A percentile compares a stretch with the other conserved stretches of the same genome.
Conservation (phyloP, 2,797 vertebrate species). For the Gallinago nigripennis region DNA sequence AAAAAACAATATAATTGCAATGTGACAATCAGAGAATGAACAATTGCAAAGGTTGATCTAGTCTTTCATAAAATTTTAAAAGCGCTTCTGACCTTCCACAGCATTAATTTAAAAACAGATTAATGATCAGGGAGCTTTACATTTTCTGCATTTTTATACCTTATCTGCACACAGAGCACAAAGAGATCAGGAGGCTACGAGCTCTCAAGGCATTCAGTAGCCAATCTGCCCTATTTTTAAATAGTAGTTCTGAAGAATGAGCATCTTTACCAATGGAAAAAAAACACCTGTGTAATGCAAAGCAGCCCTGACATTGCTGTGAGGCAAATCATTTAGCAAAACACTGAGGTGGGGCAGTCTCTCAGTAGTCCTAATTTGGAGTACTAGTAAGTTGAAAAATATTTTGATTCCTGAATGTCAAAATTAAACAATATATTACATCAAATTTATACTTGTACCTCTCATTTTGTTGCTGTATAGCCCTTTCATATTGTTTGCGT, state of each 20-base stretch:
- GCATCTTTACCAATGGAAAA: not conserved
- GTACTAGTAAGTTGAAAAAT: not conserved
- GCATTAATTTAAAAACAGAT: not conserved
- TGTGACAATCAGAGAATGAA: not conserved
- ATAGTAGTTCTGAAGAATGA: not conserved
- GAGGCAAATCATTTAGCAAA: rapidly evolving
- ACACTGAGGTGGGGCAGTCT: not conserved
- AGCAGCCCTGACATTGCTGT: not conserved
- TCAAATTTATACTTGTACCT: conserved; percentile 72
- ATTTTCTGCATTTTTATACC: not conserved
- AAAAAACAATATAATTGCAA: not conserved
- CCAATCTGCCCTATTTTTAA: not conserved
- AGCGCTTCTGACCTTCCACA: not conserved
- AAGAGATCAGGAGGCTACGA: not conserved
- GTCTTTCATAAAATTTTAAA: not conserved
- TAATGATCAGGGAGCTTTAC: not conserved
- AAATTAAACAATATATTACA: not conserved
- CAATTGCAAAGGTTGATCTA: not conserved
- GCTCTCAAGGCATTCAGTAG: not conserved
- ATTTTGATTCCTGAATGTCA: not conserved
- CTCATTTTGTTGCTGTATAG: conserved; percentile 78
- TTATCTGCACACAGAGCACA: not conserved
- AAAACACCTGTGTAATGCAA: not conserved
- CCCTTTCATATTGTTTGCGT: conserved; percentile 76
- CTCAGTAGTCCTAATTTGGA: not conserved